Base-by-base conservation (phyloP, 2,113 vertebrate genomes). In the Kryptolebias marmoratus region DNA sequence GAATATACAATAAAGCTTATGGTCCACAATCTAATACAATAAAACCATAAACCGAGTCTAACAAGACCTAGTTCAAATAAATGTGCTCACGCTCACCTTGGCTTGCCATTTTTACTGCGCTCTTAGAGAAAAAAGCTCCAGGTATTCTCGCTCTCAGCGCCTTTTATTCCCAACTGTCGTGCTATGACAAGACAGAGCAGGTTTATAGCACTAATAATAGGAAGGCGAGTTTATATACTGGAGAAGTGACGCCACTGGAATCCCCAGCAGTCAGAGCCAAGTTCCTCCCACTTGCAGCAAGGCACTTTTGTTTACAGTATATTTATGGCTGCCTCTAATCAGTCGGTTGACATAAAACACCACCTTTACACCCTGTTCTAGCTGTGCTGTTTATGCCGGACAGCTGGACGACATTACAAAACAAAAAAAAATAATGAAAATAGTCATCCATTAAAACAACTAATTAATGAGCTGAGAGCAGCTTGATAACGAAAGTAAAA, bases 121-220 rank as follows among this genome's bases (percentile, higher is more conserved):
- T 32, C 50, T 9, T 22, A 48, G 14, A 45, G 3, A 1, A 64
- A 56, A 55, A 28, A 28, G 49, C 8, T 70, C 68, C 28, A 42
- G 60, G 16, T 45, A 47, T 6, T 22, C 27, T 55, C 11, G 3
- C 6, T 4, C 31, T 36, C 9, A 0, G 67, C 11, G 54, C 53
- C 39, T 64, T 2, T 18, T 13, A 14, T 62, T 63, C 56, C 44
- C 11, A 48, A 62, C 22, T 8, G n/a, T 64, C 50, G 57, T 39
- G 11, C 2, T 50, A 63, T 42, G 64, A 73, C 79, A 76, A 82
- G 73, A 68, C 79, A 73, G 65, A 83, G 83, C 79, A 79, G 73
- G 62, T 88, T 60, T n/a, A 71, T 47, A 54, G 1, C 7, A n/a
- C 83, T 87, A 84, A 60, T 77, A 59, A 76, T 77, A 85, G 86